phyloP scores from a whole-genome alignment of 2,797 vertebrate genomes.

The Numenius phaeopus region DNA sequence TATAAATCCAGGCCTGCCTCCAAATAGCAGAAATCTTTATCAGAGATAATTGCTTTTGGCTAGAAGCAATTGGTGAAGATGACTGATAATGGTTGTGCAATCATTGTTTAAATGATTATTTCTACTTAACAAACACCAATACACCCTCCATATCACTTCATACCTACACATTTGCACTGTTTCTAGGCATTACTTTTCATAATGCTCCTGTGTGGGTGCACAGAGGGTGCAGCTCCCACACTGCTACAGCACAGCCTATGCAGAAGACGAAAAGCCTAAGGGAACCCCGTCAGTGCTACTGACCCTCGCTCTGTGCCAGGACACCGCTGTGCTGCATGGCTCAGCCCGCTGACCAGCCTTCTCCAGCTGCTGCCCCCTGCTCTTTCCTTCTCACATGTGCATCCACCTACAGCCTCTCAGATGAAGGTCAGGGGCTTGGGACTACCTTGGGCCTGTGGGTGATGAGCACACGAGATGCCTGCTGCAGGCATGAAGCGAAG shows the following conservation, averaged over 20 bases:
- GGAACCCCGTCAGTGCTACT: accelerated
- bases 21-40: background rate
- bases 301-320: accelerated
- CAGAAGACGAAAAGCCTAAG: background rate
- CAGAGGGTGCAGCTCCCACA: background rate
- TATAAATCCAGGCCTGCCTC: background rate
- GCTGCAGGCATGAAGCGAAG: background rate
- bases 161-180: accelerated
- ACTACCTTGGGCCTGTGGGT: background rate
- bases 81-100: background rate
- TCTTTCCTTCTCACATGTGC: background rate
- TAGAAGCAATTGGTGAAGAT: background rate
- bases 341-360: background rate
- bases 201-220: accelerated
- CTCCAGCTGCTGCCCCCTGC: background rate
- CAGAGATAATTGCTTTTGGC: background rate
- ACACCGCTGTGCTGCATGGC: accelerated
- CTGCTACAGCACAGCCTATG: accelerated
- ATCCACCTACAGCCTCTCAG: background rate
- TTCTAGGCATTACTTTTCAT: background rate
- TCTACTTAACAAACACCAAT: background rate
- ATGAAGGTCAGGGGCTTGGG: background rate
- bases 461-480: background rate
- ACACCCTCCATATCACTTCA: accelerated
- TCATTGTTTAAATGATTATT: background rate